Conservation (phyloP, 2,113 vertebrate species). For the Benitochromis conjunctus region DNA sequence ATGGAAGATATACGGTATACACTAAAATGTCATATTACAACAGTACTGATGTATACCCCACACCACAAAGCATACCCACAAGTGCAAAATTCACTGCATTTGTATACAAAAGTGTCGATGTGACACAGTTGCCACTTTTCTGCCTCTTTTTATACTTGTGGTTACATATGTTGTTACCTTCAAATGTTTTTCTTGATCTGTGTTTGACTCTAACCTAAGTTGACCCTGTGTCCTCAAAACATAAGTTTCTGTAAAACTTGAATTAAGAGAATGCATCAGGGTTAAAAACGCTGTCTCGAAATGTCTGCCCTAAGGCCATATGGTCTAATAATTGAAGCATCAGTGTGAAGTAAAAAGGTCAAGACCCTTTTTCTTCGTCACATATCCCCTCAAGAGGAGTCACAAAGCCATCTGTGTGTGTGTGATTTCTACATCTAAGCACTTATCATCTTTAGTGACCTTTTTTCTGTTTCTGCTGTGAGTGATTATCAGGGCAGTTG, state of each 20-base stretch:
- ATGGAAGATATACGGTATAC: no score
- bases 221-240: background rate
- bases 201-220: background rate
- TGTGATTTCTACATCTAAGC: background rate
- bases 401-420: background rate
- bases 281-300: background rate
- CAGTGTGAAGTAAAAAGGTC: slow-evolving; percentile 10
- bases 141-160: background rate
- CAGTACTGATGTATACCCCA: background rate
- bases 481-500: slow-evolving; percentile 18
- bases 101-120: rapidly evolving
- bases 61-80: background rate
- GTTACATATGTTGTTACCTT: background rate
- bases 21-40: background rate
- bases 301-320: background rate
- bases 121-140: background rate
- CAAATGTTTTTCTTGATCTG: background rate
- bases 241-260: background rate
- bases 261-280: background rate
- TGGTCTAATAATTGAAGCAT: slow-evolving; percentile 17
- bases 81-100: background rate
- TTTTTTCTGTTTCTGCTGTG: slow-evolving; percentile 2
- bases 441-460: slow-evolving; percentile 16
- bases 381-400: background rate
- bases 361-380: background rate